Evolutionary conservation across 1,140 invertebrate genomes (phyloP).

Genomic region (Piezodorus guildinii): DNA sequence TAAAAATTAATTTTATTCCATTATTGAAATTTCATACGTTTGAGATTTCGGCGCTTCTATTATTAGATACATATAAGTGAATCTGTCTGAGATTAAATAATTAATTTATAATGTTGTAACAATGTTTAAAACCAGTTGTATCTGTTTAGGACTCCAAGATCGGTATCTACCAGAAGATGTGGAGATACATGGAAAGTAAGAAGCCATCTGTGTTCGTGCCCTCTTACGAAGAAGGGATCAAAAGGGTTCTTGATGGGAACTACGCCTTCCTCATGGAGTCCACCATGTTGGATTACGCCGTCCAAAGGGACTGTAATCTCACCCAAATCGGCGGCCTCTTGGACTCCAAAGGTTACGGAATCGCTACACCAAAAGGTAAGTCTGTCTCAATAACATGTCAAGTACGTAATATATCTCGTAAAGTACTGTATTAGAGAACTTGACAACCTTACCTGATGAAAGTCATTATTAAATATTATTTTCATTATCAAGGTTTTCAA

Average conservation of each 20-base stretch:
- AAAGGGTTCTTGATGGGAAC: conserved; percentile 55
- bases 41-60: too few species aligned
- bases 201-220: conserved; percentile 62
- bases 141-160: conserved; percentile 59
- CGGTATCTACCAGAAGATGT: conserved; percentile 78
- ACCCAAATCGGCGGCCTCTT: conserved; percentile 85
- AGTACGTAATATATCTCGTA: too few species aligned
- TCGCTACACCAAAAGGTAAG: conserved; percentile 40
- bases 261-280: conserved; percentile 95
- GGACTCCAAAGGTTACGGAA: conserved; percentile 69
- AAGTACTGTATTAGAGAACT: too few species aligned
- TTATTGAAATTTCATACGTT: too few species aligned
- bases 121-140: too few species aligned
- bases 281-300: conserved; percentile 79
- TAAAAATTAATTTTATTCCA: too few species aligned
- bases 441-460: too few species aligned
- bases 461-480: too few species aligned
- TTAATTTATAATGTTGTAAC: too few species aligned
- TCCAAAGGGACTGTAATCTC: conserved; percentile 82
- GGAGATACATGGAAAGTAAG: conserved; percentile 67
- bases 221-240: conserved; percentile 66
- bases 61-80: too few species aligned
- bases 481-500: too few species aligned
- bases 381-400: neutral
- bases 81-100: too few species aligned